These are phyloP conservation scores for Tenthredo distinguenda DNA, from an alignment of 2,888 invertebrate species.

Conservation along the genomic window DNA sequence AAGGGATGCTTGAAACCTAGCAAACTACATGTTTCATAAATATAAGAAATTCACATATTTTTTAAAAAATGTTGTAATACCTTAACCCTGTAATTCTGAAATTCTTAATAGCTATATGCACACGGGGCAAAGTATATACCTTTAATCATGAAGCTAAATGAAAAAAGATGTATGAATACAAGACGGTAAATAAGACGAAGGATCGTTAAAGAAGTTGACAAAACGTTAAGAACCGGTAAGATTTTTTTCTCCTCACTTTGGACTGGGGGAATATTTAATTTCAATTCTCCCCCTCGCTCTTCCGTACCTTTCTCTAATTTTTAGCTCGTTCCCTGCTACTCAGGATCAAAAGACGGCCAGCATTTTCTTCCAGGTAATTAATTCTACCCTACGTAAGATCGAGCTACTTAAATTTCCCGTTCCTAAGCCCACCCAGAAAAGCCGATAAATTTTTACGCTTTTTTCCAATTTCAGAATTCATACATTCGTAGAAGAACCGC, in stretches of 20 bases:
- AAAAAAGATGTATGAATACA: not conserved
- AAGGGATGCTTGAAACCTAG: not conserved
- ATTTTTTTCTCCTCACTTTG: not conserved
- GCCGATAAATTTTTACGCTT: not conserved
- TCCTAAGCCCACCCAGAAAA: not conserved
- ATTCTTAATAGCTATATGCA: not conserved
- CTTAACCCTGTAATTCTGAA: not conserved
- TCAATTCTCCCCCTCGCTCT: not conserved
- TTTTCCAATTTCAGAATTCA: not conserved
- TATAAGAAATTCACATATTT: not conserved
- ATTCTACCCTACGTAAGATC: not conserved
- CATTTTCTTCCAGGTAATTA: slow-evolving; percentile 20
- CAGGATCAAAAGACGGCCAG: not conserved
- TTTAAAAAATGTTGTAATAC: not conserved
- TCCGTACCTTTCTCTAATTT: slow-evolving; percentile 3
- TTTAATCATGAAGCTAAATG: not conserved
- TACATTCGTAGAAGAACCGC: not conserved
- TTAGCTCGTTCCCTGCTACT: not conserved
- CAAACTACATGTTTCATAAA: not conserved
- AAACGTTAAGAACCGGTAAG: not conserved
- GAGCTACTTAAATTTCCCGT: not conserved
- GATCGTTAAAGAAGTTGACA: slow-evolving; percentile 7
- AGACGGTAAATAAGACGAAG: not conserved
- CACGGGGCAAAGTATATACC: not conserved
- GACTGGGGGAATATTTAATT: slow-evolving; percentile 35